These are phyloP conservation scores for Tamandua tetradactyla DNA, from an alignment of 2,797 vertebrate species.

Conservation along the genomic window DNA sequence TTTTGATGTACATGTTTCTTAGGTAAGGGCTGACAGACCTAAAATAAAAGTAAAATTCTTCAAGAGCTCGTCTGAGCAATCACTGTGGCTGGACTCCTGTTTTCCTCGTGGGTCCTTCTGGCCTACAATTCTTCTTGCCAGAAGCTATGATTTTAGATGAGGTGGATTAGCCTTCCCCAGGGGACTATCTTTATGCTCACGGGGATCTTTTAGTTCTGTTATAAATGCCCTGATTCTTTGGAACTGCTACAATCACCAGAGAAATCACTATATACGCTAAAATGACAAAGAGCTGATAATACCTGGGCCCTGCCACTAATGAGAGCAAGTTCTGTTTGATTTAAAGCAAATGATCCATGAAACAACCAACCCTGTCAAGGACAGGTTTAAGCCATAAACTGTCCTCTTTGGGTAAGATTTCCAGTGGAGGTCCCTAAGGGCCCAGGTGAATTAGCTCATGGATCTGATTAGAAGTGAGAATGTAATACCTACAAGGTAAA, in stretches of 20 bases:
- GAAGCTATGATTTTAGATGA: conserved; percentile 24
- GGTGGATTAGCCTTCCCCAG: neutral
- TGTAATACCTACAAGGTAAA: neutral
- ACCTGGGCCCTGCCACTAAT: neutral
- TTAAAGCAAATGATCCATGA: neutral
- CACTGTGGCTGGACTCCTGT: neutral
- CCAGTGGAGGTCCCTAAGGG: neutral
- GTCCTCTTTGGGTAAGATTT: neutral
- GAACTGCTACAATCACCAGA: neutral
- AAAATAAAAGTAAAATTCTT: neutral
- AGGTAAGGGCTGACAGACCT: neutral
- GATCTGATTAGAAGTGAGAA: neutral
- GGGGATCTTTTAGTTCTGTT: neutral
- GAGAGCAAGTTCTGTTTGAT: conserved; percentile 4
- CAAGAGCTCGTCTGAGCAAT: neutral
- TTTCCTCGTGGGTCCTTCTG: neutral
- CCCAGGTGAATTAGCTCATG: neutral
- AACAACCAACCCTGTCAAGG: neutral
- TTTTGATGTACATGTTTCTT: neutral
- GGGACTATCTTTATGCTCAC: neutral
- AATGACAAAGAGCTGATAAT: neutral
- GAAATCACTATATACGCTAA: neutral
- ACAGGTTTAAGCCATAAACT: neutral
- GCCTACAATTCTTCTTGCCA: neutral
- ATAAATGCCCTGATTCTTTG: neutral